Conservation (phyloP, 2,113 vertebrate species). For the Arothron firmamentum region DNA sequence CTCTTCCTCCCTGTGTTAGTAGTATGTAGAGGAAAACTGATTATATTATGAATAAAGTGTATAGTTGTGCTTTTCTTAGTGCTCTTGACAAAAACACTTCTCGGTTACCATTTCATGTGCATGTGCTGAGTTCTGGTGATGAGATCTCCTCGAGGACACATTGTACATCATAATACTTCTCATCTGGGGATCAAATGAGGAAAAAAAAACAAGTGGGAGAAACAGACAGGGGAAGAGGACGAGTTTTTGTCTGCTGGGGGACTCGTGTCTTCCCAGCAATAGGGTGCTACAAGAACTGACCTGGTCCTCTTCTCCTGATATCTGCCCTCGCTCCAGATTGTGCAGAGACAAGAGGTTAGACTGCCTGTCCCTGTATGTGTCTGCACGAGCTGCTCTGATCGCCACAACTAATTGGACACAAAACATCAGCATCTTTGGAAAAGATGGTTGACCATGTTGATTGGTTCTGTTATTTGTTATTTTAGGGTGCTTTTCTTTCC, state of each 20-base stretch:
- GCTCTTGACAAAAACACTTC: slow-evolving; percentile 60
- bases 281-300: slow-evolving; percentile 69
- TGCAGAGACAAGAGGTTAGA: slow-evolving; percentile 20
- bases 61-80: slow-evolving; percentile 75
- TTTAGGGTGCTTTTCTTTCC: slow-evolving; percentile 27
- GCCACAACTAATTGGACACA: slow-evolving; percentile 53
- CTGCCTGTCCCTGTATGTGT: slow-evolving; percentile 26
- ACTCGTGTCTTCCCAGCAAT: slow-evolving; percentile 41
- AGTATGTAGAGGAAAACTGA: slow-evolving; percentile 70
- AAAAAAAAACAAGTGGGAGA: slow-evolving; percentile 23
- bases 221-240: slow-evolving; percentile 36
- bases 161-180: slow-evolving; percentile 39
- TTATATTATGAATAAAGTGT: slow-evolving; percentile 71
- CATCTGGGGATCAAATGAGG: slow-evolving; percentile 4
- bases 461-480: slow-evolving; percentile 33
- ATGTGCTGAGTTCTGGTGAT: slow-evolving; percentile 69
- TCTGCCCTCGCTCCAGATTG: slow-evolving; percentile 9
- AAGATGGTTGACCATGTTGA: slow-evolving; percentile 48
- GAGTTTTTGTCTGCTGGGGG: slow-evolving; percentile 58
- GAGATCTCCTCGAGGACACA: slow-evolving; percentile 52
- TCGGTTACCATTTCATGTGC: slow-evolving; percentile 71
- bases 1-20: slow-evolving; percentile 57
- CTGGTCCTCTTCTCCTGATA: slow-evolving; percentile 44
- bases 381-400: slow-evolving; percentile 54
- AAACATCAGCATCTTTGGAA: slow-evolving; percentile 55